phyloP scores from a whole-genome alignment of 2,797 vertebrate genomes.

The Anguilla megastoma region DNA sequence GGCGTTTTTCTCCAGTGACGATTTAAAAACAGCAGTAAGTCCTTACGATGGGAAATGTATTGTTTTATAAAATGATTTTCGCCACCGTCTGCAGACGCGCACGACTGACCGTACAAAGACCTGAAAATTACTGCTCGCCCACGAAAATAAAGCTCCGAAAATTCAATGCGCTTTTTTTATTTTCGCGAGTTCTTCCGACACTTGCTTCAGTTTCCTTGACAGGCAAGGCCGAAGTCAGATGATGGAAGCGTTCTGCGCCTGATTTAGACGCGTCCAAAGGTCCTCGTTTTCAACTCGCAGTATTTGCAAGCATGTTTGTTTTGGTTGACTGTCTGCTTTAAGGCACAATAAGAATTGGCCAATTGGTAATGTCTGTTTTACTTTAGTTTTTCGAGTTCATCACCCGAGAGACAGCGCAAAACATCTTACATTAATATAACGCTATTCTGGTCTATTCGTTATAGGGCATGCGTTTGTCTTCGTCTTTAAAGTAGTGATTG shows the following conservation, averaged over 20 bases:
- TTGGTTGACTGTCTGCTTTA: not conserved
- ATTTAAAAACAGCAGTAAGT: not conserved
- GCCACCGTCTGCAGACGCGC: not conserved
- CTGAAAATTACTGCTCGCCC: not conserved
- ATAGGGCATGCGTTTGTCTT: not conserved
- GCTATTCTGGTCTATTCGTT: too few relatives aligned
- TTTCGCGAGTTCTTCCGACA: not conserved
- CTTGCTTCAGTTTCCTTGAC: not conserved
- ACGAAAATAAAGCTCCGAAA: not conserved
- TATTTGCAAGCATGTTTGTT: not conserved
- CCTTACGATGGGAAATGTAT: not conserved
- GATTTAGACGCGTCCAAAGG: not conserved
- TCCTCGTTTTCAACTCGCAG: not conserved
- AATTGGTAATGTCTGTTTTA: not conserved
- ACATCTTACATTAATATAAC: not conserved
- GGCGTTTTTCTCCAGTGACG: not conserved
- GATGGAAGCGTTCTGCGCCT: not conserved
- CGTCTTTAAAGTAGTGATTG: not conserved
- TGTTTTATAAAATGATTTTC: not conserved
- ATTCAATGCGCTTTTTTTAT: not conserved
- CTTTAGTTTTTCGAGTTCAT: not conserved
- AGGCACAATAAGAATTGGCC: not conserved
- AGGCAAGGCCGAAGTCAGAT: not conserved
- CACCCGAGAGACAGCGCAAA: not conserved
- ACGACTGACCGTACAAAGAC: not conserved